Evolutionary conservation across 2,113 vertebrate species (phyloP), one percentile per base, ranked within the genome.

Genomic region (Gobius niger): DNA sequence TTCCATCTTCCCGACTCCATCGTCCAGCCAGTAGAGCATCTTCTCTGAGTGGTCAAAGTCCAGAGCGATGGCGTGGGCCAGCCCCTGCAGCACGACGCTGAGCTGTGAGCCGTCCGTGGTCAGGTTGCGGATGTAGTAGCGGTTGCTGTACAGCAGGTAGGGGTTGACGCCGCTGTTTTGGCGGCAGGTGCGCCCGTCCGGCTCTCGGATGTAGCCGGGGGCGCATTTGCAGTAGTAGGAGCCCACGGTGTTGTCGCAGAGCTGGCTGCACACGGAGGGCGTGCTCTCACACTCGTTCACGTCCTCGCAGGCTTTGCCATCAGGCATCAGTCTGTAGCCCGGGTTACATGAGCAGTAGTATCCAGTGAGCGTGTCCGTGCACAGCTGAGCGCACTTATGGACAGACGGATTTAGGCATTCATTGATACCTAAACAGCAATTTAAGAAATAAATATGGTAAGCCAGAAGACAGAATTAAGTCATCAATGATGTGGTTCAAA

Each of bases 101-200:
- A 91, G 44, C 5, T 84, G 84, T 18, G 85, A 78, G 6, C 90
- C 91, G 0, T 92, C 90, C 0, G 74, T 86, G 51, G 86, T 89
- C 80, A 91, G 13, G 59, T 90, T 90, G 13, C 90, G 89, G 76
- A 92, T 89, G 73, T 92, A 92, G 87, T 92, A 92, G 68, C 85
- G 84, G 47, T 91, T 92, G 7, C 72, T 87, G 72, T 91, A 91
- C 72, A 92, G 59, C 67, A 91, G 80, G 75, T 87, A 91, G 0
- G 90, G 88, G 18, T 72, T 70, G 3, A 92, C 63, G 80, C 83
- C 87, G 13, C 91, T 92, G 88, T 90, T 91, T 65, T 92, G 91
- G 9, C 91, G 90, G 60, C 91, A 92, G 5, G 87, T 88, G 65
- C 84, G 86, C 8, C 86, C 84, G n/a, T 92, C 90, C 0, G 89